Conservation (phyloP, 2,797 vertebrate species). For the Fratercula arctica region DNA sequence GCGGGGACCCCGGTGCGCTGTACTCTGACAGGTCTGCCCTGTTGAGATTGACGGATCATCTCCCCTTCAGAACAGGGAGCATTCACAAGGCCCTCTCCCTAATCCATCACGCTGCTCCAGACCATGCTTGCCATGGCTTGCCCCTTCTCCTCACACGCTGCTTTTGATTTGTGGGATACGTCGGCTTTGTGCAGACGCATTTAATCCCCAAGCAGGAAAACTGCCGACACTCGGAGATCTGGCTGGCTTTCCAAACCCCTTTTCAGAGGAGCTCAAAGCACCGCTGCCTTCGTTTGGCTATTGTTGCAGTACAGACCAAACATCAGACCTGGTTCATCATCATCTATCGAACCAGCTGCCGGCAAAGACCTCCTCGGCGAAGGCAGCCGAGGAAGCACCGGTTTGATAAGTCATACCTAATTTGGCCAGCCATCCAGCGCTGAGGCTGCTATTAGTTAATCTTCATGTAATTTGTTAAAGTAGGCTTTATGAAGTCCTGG, state of each 20-base stretch:
- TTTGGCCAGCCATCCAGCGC: neutral
- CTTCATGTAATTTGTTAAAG: slow-evolving; percentile 54
- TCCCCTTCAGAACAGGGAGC: neutral
- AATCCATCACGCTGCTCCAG: slow-evolving; percentile 39
- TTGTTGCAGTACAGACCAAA: neutral
- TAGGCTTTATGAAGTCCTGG: slow-evolving; percentile 50
- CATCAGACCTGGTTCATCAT: neutral
- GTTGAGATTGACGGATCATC: slow-evolving; percentile 38
- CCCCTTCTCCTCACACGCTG: neutral
- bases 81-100: slow-evolving; percentile 25
- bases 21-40: slow-evolving; percentile 8
- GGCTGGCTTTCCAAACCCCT: neutral
- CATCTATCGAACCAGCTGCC: neutral
- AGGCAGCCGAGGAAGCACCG: neutral
- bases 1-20: neutral
- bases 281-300: fast-evolving
- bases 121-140: neutral
- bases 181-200: neutral
- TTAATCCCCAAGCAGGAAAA: slow-evolving; percentile 21
- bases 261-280: neutral
- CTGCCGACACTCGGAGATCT: neutral
- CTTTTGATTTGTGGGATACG: slow-evolving; percentile 38
- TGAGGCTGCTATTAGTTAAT: slow-evolving; percentile 55
- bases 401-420: slow-evolving; percentile 29
- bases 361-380: neutral